A percentile compares a stretch with the other conserved stretches of the same genome.
These are phyloP conservation scores for Phrynosoma blainvillii DNA, from an alignment of 2,113 vertebrate species.

Conservation along the genomic window DNA sequence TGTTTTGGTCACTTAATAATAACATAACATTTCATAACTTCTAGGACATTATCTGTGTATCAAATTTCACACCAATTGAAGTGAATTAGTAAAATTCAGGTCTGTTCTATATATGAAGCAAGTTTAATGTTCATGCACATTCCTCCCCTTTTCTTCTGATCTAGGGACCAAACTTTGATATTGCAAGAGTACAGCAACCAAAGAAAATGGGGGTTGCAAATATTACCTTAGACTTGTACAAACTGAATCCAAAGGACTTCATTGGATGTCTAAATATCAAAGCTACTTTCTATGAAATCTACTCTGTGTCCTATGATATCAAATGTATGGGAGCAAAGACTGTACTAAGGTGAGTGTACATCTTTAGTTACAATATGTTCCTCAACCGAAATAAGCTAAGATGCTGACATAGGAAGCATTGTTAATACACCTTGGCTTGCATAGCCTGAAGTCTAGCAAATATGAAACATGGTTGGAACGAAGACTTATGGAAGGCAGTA, in stretches of 20 bases:
- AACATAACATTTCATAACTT: not conserved
- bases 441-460: not conserved
- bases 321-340: slow-evolving; percentile 79
- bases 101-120: not conserved
- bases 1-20: not conserved
- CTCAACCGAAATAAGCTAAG: not conserved
- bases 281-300: slow-evolving; percentile 84
- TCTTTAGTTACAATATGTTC: not conserved
- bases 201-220: slow-evolving; percentile 84
- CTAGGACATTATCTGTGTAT: not conserved
- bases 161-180: slow-evolving; percentile 59
- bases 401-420: not conserved
- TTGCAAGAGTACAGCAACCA: slow-evolving; percentile 37
- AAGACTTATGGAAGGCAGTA: not conserved
- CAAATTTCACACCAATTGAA: not conserved
- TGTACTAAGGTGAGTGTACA: slow-evolving; percentile 74
- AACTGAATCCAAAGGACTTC: slow-evolving; percentile 84
- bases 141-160: not conserved
- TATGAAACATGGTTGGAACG: not conserved
- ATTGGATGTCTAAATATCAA: slow-evolving; percentile 84
- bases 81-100: not conserved
- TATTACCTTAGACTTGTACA: slow-evolving; percentile 86
- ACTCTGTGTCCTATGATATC: slow-evolving; percentile 84
- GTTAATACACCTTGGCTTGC: not conserved
- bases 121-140: not conserved